These are phyloP conservation scores for Pseudachorutes palmiensis DNA, from an alignment of 1,140 invertebrate genomes.

Conservation along the genomic window DNA sequence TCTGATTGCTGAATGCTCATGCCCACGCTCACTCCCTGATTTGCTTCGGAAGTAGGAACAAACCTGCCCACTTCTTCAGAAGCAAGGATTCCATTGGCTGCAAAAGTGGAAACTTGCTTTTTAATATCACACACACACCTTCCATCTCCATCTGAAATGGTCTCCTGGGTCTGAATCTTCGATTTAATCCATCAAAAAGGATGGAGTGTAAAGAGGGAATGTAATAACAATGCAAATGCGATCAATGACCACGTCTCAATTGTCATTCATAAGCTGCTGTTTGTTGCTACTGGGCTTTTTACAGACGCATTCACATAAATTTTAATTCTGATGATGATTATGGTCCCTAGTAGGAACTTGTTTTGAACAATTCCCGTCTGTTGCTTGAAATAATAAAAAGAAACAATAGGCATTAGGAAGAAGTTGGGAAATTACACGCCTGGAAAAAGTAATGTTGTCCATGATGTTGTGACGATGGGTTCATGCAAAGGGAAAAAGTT, in stretches of 20 bases:
- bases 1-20: background rate
- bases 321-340: background rate
- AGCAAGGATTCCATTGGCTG: background rate
- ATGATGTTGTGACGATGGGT: background rate
- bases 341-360: background rate
- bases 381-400: background rate
- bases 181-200: no score
- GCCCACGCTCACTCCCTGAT: constrained; percentile 8
- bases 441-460: background rate
- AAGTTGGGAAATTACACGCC: background rate
- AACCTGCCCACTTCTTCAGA: background rate
- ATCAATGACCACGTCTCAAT: no score
- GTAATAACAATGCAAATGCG: no score
- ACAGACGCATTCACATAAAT: background rate
- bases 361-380: background rate
- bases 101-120: no score
- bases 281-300: constrained; percentile 1
- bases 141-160: no score
- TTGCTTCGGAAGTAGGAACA: background rate
- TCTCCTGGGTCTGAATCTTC: no score
- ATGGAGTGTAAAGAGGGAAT: no score
- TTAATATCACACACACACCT: background rate
- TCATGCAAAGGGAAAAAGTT: background rate
- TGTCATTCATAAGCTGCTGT: no score
- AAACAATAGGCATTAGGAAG: background rate